Conservation (phyloP, 2,113 vertebrate species). For the Xenopus borealis region DNA sequence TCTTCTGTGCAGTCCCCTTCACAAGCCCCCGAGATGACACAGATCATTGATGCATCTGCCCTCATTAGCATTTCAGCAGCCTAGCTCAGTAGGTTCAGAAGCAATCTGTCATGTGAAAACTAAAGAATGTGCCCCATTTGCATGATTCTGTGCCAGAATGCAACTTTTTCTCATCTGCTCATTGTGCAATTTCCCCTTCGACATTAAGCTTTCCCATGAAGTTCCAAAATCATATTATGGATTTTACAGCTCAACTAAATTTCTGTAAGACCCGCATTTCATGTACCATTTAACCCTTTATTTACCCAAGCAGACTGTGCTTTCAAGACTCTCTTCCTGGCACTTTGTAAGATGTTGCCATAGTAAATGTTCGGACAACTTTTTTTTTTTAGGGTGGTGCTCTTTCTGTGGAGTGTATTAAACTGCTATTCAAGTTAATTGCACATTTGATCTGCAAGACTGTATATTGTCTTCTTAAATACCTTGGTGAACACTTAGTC, state of each 20-base stretch:
- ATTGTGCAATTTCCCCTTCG: slow-evolving; percentile 69
- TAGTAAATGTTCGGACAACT: slow-evolving; percentile 10
- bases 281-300: slow-evolving; percentile 47
- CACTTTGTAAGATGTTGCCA: background rate
- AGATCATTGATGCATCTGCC: slow-evolving; percentile 80
- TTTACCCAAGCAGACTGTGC: background rate
- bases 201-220: slow-evolving; percentile 77
- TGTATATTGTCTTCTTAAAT: slow-evolving; percentile 50
- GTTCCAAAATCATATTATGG: slow-evolving; percentile 68
- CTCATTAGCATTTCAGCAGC: slow-evolving; percentile 88
- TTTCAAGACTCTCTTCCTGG: background rate
- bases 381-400: slow-evolving; percentile 49
- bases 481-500: slow-evolving; percentile 58
- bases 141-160: slow-evolving; percentile 78
- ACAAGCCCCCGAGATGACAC: slow-evolving; percentile 82
- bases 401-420: slow-evolving; percentile 57
- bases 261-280: slow-evolving; percentile 55
- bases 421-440: slow-evolving; percentile 61
- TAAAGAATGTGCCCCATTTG: slow-evolving; percentile 83
- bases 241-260: slow-evolving; percentile 60
- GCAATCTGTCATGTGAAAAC: slow-evolving; percentile 83
- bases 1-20: slow-evolving; percentile 59
- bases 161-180: slow-evolving; percentile 73
- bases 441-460: slow-evolving; percentile 54
- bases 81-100: slow-evolving; percentile 76